phyloP scores from a whole-genome alignment of 2,888 invertebrate species.

The Agrotis exclamationis region DNA sequence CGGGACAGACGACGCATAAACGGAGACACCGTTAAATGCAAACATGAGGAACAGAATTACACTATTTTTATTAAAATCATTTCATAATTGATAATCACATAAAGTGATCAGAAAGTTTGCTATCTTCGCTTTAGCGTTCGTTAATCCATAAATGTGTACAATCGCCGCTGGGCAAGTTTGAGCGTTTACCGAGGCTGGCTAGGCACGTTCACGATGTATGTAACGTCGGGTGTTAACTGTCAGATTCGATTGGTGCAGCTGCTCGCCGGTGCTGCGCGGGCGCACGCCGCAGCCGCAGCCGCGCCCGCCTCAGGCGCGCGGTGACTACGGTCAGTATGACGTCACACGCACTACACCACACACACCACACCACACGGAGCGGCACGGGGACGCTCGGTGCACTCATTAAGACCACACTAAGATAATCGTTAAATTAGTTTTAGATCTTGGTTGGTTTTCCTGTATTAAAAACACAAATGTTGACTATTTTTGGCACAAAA shows the following conservation, averaged over 20 bases:
- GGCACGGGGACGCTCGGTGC: slow-evolving; percentile 57
- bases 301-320: slow-evolving; percentile 93
- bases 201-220: slow-evolving; percentile 66
- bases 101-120: too few relatives aligned
- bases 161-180: slow-evolving; percentile 53
- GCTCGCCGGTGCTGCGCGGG: slow-evolving; percentile 94
- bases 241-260: slow-evolving; percentile 91
- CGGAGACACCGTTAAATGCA: neutral
- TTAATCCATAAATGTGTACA: slow-evolving; percentile 9
- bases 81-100: too few relatives aligned
- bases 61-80: too few relatives aligned
- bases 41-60: neutral
- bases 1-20: neutral
- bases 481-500: neutral
- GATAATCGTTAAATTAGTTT: neutral
- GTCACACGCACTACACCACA: slow-evolving; percentile 33
- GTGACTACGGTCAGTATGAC: slow-evolving; percentile 96
- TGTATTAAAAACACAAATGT: neutral
- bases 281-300: slow-evolving; percentile 89
- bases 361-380: slow-evolving; percentile 39
- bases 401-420: neutral
- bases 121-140: too few relatives aligned
- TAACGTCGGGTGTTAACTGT: slow-evolving; percentile 84
- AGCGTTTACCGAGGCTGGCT: slow-evolving; percentile 62
- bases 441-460: slow-evolving; percentile 1